These are phyloP conservation scores for Nemoura dubitans DNA, from an alignment of 2,888 invertebrate species.

Conservation along the genomic window DNA sequence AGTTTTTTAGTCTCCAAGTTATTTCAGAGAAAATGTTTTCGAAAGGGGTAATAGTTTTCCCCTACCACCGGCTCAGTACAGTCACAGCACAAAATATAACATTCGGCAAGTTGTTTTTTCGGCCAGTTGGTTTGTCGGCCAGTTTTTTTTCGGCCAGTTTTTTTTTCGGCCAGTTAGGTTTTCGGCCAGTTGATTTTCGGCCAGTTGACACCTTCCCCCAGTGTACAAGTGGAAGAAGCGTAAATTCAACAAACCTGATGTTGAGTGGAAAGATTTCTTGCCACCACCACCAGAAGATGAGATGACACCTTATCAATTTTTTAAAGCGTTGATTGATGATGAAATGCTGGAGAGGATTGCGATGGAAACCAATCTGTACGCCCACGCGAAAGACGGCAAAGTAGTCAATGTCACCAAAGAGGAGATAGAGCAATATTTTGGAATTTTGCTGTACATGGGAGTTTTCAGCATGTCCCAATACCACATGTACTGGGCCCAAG, in stretches of 20 bases:
- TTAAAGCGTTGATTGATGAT: constrained; percentile 50
- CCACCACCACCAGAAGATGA: constrained; percentile 37
- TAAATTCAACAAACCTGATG: background rate
- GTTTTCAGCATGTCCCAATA: constrained; percentile 52
- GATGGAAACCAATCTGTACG: constrained; percentile 52
- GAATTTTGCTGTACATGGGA: constrained; percentile 48
- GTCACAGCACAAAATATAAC: too few species aligned
- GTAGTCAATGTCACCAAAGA: constrained; percentile 49
- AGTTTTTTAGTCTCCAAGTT: too few species aligned
- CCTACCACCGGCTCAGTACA: too few species aligned
- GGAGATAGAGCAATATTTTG: constrained; percentile 53
- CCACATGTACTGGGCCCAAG: constrained; percentile 53
- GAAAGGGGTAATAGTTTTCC: too few species aligned
- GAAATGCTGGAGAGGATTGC: constrained; percentile 49
- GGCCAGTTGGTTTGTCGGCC: too few species aligned
- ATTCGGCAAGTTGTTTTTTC: too few species aligned
- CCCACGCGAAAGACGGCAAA: constrained; percentile 50
- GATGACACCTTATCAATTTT: constrained; percentile 49
- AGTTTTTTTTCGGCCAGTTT: too few species aligned
- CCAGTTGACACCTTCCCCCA: too few species aligned
- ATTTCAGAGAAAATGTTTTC: too few species aligned
- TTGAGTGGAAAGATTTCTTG: background rate
- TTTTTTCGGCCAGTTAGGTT: too few species aligned
- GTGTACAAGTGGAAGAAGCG: background rate
- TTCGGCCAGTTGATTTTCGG: too few species aligned